Base-by-base conservation (phyloP, 2,113 vertebrate genomes). In the Plestiodon gilberti region DNA sequence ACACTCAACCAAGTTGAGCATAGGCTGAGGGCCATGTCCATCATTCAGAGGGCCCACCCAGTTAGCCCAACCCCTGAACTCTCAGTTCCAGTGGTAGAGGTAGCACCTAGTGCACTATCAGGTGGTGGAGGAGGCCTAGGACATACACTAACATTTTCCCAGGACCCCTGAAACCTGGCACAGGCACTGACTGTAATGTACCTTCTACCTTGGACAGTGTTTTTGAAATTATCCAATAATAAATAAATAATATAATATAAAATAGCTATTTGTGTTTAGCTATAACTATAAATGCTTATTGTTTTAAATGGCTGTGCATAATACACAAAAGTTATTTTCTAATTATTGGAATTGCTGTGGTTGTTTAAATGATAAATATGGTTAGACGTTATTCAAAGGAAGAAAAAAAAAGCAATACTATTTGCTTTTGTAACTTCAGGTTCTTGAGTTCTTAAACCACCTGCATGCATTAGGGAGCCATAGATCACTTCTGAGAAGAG, bases 351-450 rank as follows among this genome's bases (percentile, higher is more conserved):
- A 73, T 33, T 40, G n/a, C 4, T 57, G 28, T 43, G 20, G n/a
- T 62, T 62, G 14, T 81, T 70, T 80, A 74, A 35, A 35, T 64
- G 40, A 78, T 57, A 57, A 57, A 57, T 57, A 57, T 33, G 18
- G 6, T 33, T 38, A 33, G 67, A 38, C 70, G 38, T 38, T 71
- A 35, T 70, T 70, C 30, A 69, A 71, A 71, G 70, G 35, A 71
- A 71, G 18, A 35, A 22, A 25, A 17, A 3, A 18, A 35, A 30
- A 8, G 52, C 4, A 9, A 35, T 20, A 62, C 62, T 86, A 52
- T 80, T 73, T 81, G 20, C 55, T 81, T 86, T 86, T 57, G 59
- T 81, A 86, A 59, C 78, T 87, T 86, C 23, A 33, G 30, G 48
- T 48, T 74, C 43, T 40, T 86, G 69, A 64, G n/a, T 81, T 86